phyloP scores from a whole-genome alignment of 2,888 invertebrate genomes.

The Drosophila greeni region DNA sequence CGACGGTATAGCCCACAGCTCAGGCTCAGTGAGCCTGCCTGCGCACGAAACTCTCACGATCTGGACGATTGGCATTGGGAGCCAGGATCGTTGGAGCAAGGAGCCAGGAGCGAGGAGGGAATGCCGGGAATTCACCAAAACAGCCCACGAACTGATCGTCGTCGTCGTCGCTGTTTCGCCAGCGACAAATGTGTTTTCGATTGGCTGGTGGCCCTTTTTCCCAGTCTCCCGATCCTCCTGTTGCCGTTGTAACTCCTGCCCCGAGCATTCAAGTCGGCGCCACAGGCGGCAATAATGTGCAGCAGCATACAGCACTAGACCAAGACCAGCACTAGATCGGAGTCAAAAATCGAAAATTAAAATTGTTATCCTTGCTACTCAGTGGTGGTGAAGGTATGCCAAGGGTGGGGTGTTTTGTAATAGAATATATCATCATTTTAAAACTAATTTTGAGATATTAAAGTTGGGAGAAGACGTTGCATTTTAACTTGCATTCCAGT shows the following conservation, averaged over 20 bases:
- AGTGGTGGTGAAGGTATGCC: neutral
- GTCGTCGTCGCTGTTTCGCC: constrained; percentile 44
- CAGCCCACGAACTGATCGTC: constrained; percentile 65
- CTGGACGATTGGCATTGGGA: constrained; percentile 54
- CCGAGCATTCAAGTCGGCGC: constrained; percentile 55
- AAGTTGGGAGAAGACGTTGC: neutral
- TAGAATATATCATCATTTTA: neutral
- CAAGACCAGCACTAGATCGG: constrained; percentile 12
- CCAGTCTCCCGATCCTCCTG: constrained; percentile 12
- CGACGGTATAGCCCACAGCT: constrained; percentile 52
- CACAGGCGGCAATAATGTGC: constrained; percentile 61
- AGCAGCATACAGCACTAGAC: constrained; percentile 39
- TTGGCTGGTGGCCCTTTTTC: constrained; percentile 51
- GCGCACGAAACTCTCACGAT: constrained; percentile 65
- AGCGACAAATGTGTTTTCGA: constrained; percentile 73
- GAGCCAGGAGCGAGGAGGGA: constrained; percentile 13
- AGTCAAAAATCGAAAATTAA: constrained; percentile 57
- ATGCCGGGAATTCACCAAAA: constrained; percentile 68
- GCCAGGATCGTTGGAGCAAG: constrained; percentile 1
- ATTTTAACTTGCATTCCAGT: too few relatives aligned
- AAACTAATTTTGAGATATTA: neutral
- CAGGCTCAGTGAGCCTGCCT: constrained; percentile 40
- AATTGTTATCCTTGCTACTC: constrained; percentile 45
- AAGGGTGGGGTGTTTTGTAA: neutral
- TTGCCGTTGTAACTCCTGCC: constrained; percentile 21